Evolutionary conservation across 2,113 vertebrate species (phyloP).

Genomic region (Heterochromis multidens): DNA sequence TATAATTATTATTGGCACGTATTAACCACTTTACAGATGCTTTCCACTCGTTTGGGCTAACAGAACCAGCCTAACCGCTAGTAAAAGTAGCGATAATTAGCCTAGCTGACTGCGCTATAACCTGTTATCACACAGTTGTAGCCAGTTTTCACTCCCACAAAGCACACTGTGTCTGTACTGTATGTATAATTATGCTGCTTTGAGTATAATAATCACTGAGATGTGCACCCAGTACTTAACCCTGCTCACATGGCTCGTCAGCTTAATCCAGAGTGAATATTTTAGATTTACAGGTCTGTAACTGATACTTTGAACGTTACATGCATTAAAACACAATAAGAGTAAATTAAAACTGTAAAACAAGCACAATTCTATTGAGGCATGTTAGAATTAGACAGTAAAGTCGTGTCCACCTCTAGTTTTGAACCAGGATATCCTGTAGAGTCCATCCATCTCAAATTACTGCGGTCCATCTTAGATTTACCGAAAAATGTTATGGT

Average conservation of each 20-base stretch:
- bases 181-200: background rate
- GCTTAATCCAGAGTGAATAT: background rate
- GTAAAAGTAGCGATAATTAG: background rate
- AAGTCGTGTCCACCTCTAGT: background rate
- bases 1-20: background rate
- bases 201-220: background rate
- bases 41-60: background rate
- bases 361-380: background rate
- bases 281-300: background rate
- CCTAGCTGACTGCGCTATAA: background rate
- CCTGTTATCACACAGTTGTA: background rate
- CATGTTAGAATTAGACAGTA: background rate
- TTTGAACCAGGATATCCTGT: background rate
- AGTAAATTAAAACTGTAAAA: background rate
- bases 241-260: background rate
- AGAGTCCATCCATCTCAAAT: background rate
- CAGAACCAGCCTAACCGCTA: background rate
- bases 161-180: background rate
- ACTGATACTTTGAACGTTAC: background rate
- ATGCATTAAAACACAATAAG: background rate
- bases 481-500: background rate
- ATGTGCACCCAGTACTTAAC: background rate
- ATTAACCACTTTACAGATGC: background rate
- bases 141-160: background rate
- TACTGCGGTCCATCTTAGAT: too few species aligned